Evolutionary conservation across 2,888 invertebrate genomes (phyloP), one percentile per base, ranked within the genome.

Genomic region (Rambutsinella grinnellia): DNA sequence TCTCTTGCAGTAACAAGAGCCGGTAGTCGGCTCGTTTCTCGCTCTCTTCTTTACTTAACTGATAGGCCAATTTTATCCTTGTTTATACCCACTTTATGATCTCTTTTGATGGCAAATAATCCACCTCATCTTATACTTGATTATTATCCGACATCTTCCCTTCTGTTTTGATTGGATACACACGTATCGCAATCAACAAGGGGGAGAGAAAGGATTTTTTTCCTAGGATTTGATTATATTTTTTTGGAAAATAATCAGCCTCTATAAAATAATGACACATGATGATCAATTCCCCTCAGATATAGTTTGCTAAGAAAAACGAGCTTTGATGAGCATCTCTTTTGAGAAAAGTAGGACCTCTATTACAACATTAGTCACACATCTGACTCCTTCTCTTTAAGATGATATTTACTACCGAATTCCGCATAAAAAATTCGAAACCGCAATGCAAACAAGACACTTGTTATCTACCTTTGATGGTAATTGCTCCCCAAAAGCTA

Each of bases 141-240:
- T 36, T 36, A 5, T 36, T 13, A 8, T 36, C 13, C 36, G 36
- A 36, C n/a, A 62, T 54, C 57, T 21, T 49, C 24, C 62, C 36
- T 21, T 63, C 49, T 75, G 74, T 68, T 74, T 53, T 72, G 71
- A 79, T 81, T 77, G 76, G 79, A 60, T 81, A 77, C 79, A 81
- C 81, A 80, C 77, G 79, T 79, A 76, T 68, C 61, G 60, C 67
- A 36, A 36, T 36, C 36, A n/a, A n/a, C n/a, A 36, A 36, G 36
- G 6, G 6, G 13, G 36, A 51, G 51, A 65, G 53, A 36, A n/a
- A n/a, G n/a, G n/a, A n/a, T n/a, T n/a, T n/a, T n/a, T n/a, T n/a
- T n/a, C n/a, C n/a, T n/a, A n/a, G 65, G 53, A 65, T 36, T 54
- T 65, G 65, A 65, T 65, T 65, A 65, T 36, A 8, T 36, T 36